Percentiles rank a stretch among this genome's conserved stretches.
Conservation (phyloP, 1,140 invertebrate genomes). For the Copidosoma floridanum region DNA sequence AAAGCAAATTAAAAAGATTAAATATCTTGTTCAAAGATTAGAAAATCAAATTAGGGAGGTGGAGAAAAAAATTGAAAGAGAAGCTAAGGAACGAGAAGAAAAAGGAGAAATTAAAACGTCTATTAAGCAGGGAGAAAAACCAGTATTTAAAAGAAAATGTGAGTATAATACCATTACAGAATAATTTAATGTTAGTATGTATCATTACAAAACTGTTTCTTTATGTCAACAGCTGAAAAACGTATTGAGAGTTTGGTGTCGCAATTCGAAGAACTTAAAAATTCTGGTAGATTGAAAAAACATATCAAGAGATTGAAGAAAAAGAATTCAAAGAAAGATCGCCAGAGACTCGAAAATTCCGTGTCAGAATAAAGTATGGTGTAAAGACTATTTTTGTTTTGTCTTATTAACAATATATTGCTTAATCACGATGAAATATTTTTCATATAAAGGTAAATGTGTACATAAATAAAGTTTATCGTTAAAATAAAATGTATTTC, state of each 20-base stretch:
- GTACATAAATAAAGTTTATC: neutral
- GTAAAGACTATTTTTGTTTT: too few species aligned
- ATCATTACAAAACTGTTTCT: conserved; percentile 21
- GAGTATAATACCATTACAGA: conserved; percentile 45
- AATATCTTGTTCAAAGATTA: conserved; percentile 70
- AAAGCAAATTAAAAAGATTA: conserved; percentile 66
- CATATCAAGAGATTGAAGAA: conserved; percentile 73
- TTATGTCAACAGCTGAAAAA: conserved; percentile 64
- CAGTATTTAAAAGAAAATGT: conserved; percentile 80
- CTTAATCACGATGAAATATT: too few species aligned
- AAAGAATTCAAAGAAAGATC: conserved; percentile 61
- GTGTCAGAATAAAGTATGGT: conserved; percentile 19
- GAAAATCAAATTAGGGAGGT: conserved; percentile 70
- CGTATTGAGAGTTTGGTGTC: conserved; percentile 66
- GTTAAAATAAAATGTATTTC: neutral
- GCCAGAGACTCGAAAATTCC: conserved; percentile 45
- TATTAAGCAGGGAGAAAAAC: conserved; percentile 65
- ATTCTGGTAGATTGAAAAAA: conserved; percentile 69
- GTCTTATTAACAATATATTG: too few species aligned
- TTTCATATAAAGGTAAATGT: neutral
- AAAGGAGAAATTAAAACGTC: conserved; percentile 58
- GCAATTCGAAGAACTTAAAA: conserved; percentile 73
- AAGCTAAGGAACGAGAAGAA: conserved; percentile 60
- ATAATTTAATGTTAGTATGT: neutral
- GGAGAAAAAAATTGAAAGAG: conserved; percentile 58